phyloP scores from a whole-genome alignment of 2,113 vertebrate species.

The Strigops habroptila region DNA sequence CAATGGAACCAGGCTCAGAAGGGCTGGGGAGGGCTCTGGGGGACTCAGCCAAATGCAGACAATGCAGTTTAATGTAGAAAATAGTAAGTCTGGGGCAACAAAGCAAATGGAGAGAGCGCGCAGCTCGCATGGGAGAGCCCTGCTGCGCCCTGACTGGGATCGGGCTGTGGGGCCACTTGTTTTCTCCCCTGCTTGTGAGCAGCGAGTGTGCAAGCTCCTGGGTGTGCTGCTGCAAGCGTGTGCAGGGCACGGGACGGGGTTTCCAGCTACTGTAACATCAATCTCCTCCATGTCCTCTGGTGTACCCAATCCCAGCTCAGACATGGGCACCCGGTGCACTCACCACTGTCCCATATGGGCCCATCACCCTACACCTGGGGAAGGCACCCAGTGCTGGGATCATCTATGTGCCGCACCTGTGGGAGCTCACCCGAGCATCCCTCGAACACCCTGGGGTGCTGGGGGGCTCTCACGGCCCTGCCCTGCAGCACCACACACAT shows the following conservation, averaged over 20 bases:
- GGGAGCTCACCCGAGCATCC: rapidly evolving
- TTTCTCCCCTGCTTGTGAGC: background rate
- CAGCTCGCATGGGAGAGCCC: slow-evolving; percentile 53
- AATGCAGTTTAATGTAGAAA: background rate
- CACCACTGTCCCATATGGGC: rapidly evolving
- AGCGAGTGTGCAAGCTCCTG: rapidly evolving
- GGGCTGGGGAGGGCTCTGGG: background rate
- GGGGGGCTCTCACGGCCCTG: rapidly evolving
- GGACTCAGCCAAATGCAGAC: background rate
- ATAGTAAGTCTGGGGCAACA: background rate
- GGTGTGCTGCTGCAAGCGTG: rapidly evolving
- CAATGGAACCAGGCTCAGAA: background rate
- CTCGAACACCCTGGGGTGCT: rapidly evolving
- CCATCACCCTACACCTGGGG: rapidly evolving
- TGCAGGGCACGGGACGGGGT: background rate
- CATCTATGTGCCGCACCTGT: rapidly evolving
- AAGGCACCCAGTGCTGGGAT: rapidly evolving
- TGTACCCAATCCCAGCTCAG: background rate
- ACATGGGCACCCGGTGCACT: rapidly evolving
- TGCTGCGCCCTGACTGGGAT: slow-evolving; percentile 56
- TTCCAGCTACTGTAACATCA: background rate
- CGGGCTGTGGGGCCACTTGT: slow-evolving; percentile 11
- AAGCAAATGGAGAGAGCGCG: slow-evolving; percentile 18
- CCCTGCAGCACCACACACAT: rapidly evolving
- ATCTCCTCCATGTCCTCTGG: rapidly evolving